These are phyloP conservation scores for Saguinus imperator DNA, from an alignment of 2,113 vertebrate species.

Conservation along the genomic window DNA sequence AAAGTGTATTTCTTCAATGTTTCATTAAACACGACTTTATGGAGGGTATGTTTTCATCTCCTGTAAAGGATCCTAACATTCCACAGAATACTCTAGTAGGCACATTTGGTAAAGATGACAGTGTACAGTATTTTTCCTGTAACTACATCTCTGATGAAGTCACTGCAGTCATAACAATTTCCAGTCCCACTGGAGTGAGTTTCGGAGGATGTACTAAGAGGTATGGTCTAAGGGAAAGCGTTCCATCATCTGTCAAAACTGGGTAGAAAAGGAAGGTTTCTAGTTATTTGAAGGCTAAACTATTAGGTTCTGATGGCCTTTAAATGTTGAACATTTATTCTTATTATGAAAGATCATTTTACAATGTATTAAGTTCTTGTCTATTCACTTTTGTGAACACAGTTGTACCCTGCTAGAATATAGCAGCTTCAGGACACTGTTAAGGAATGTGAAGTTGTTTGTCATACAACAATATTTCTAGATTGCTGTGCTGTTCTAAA, in stretches of 20 bases:
- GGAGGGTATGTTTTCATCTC: constrained; percentile 35
- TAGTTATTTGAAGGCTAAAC: not conserved
- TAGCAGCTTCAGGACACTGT: not conserved
- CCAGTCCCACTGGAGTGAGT: not conserved
- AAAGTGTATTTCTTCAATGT: not conserved
- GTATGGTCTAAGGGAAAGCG: constrained; percentile 4
- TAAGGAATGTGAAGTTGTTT: not conserved
- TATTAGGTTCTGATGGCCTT: not conserved
- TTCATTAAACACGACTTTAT: constrained; percentile 21
- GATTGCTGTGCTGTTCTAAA: not conserved
- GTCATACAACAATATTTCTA: not conserved
- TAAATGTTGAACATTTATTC: not conserved
- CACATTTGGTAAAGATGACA: not conserved
- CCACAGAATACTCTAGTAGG: constrained; percentile 29
- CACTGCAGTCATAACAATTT: constrained; percentile 51
- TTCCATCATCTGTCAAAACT: constrained; percentile 39
- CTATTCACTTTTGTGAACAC: not conserved
- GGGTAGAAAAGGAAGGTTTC: not conserved
- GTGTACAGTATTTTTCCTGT: constrained; percentile 42
- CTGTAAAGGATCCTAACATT: not conserved
- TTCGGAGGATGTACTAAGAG: constrained; percentile 35
- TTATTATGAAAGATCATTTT: not conserved
- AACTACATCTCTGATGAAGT: constrained; percentile 53
- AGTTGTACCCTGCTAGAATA: not conserved
- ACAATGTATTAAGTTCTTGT: not conserved